Evolutionary conservation across 1,140 invertebrate species (phyloP).

Genomic region (Macrocentrus cingulum): DNA sequence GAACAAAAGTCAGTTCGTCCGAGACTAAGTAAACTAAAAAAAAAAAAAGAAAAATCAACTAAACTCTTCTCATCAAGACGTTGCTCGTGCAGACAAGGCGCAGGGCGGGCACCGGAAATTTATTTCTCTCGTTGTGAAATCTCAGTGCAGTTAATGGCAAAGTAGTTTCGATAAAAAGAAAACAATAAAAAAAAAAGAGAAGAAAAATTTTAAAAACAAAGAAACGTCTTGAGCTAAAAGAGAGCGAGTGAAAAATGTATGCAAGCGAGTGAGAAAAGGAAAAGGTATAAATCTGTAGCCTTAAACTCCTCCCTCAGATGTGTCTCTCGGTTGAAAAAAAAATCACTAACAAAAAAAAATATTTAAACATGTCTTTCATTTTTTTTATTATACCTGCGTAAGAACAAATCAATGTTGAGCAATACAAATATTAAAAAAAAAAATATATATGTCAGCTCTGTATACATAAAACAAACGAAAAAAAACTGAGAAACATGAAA

Average conservation of each 20-base stretch:
- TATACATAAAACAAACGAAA: conserved; percentile 3
- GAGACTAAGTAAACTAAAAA: too few relatives aligned
- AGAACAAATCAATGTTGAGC: conserved; percentile 25
- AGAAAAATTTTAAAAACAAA: too few relatives aligned
- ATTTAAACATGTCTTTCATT: conserved; percentile 13
- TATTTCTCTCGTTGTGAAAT: too few relatives aligned
- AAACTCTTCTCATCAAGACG: too few relatives aligned
- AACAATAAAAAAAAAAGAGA: not conserved
- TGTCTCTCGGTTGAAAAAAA: not conserved
- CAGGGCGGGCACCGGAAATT: too few relatives aligned
- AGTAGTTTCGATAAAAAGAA: not conserved
- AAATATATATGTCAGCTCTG: conserved; percentile 17
- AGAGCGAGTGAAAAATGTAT: not conserved
- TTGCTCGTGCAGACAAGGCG: too few relatives aligned
- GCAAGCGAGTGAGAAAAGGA: not conserved
- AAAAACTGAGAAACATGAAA: not conserved
- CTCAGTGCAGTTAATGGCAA: not conserved
- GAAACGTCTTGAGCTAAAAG: too few relatives aligned
- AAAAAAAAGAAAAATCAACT: too few relatives aligned
- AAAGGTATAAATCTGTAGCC: conserved; percentile 8
- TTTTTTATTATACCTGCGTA: conserved; percentile 21
- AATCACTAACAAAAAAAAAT: not conserved
- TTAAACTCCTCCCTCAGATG: conserved; percentile 5
- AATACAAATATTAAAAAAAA: too few relatives aligned
- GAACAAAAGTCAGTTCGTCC: too few relatives aligned